phyloP scores from a whole-genome alignment of 2,113 vertebrate species.

The Monopterus albus region DNA sequence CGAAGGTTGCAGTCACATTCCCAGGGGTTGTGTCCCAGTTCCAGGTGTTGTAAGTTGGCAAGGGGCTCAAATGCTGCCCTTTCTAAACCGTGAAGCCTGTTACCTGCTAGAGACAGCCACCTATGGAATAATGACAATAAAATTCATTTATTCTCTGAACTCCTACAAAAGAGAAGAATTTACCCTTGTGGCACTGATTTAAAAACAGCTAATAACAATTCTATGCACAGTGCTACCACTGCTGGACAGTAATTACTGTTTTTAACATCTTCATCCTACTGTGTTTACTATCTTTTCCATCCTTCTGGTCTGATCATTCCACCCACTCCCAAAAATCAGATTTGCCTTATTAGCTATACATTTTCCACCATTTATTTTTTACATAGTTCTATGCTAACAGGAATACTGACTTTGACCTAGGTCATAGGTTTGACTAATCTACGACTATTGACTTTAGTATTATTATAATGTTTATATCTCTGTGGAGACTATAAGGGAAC shows the following conservation, averaged over 20 bases:
- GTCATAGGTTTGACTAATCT: too few species aligned
- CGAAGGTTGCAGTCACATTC: constrained; percentile 97
- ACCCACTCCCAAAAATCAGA: background rate
- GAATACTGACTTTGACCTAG: background rate
- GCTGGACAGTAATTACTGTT: too few species aligned
- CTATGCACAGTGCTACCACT: too few species aligned
- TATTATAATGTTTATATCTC: background rate
- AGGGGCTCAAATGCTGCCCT: constrained; percentile 95
- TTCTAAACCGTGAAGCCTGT: constrained; percentile 92
- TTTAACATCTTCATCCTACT: too few species aligned
- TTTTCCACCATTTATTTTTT: background rate
- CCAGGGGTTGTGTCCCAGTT: constrained; percentile 96
- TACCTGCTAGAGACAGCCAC: constrained; percentile 92
- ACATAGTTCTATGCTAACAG: background rate
- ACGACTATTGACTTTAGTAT: background rate
- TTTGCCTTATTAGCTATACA: too few species aligned
- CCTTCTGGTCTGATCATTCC: background rate
- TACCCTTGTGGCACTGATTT: background rate
- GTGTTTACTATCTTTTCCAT: too few species aligned
- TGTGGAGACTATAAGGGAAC: background rate
- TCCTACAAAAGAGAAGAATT: background rate
- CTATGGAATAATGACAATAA: constrained; percentile 41
- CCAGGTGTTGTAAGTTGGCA: constrained; percentile 89
- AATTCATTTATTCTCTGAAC: background rate
- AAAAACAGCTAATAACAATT: background rate